Percentiles rank a stretch among this genome's conserved stretches.
These are phyloP conservation scores for Cyclopterus lumpus DNA, from an alignment of 2,797 vertebrate species.

Conservation along the genomic window DNA sequence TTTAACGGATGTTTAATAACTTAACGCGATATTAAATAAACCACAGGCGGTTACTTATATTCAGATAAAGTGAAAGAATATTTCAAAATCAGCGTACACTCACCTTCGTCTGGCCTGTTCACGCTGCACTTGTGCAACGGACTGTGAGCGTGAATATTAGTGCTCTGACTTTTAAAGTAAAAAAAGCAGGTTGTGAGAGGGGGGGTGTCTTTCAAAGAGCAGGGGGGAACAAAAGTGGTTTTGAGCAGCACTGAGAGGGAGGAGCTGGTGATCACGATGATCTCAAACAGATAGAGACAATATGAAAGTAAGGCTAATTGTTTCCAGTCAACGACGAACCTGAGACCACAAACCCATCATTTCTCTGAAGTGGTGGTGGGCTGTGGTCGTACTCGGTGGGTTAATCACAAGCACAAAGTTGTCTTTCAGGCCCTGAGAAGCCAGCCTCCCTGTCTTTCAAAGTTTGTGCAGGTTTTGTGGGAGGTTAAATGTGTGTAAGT, in stretches of 20 bases:
- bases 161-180: not conserved
- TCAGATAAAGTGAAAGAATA: not conserved
- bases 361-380: slow-evolving; percentile 64
- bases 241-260: slow-evolving; percentile 8
- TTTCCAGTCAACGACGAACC: slow-evolving; percentile 52
- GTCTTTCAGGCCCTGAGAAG: not conserved
- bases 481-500: not conserved
- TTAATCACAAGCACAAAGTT: not conserved
- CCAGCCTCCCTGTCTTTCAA: no score
- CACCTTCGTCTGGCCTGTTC: slow-evolving; percentile 44
- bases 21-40: not conserved
- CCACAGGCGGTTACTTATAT: not conserved
- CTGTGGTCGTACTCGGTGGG: not conserved
- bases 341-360: slow-evolving; percentile 42
- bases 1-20: not conserved
- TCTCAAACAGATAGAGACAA: not conserved
- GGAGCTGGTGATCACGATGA: slow-evolving; percentile 31
- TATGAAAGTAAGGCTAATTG: slow-evolving; percentile 17
- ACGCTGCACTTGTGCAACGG: slow-evolving; percentile 21
- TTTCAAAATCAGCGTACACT: slow-evolving; percentile 17
- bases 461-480: not conserved
- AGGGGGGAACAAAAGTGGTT: slow-evolving; percentile 25
- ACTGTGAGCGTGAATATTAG: not conserved
- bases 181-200: not conserved
- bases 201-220: slow-evolving; percentile 38